These are phyloP conservation scores for Theretra japonica DNA, from an alignment of 2,888 invertebrate genomes.

Conservation along the genomic window DNA sequence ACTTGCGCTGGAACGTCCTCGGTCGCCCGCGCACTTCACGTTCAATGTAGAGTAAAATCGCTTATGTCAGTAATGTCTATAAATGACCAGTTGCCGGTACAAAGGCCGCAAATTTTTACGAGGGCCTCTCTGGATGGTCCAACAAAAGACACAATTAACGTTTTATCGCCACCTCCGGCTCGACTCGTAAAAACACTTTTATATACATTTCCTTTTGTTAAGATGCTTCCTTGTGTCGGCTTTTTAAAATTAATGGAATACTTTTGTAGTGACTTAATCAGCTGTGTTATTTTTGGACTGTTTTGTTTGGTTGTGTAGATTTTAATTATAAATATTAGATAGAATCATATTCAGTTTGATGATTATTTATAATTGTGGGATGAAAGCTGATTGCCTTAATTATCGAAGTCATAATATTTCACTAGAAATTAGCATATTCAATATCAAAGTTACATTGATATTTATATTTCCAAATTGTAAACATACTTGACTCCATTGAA, in stretches of 20 bases:
- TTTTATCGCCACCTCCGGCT: conserved; percentile 48
- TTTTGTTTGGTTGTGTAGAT: neutral
- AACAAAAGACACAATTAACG: conserved; percentile 53
- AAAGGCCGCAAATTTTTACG: conserved; percentile 52
- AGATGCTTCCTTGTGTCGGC: neutral
- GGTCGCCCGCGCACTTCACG: neutral
- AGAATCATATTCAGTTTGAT: neutral
- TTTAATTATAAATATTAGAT: neutral
- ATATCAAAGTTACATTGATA: too few species aligned
- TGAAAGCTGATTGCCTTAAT: too few species aligned
- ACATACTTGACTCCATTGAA: too few species aligned
- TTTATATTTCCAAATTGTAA: too few species aligned
- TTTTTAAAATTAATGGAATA: conserved; percentile 1
- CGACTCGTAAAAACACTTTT: conserved; percentile 43
- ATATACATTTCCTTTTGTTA: conserved; percentile 36
- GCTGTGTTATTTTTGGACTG: neutral
- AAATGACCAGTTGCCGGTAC: conserved; percentile 34
- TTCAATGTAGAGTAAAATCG: conserved; percentile 28
- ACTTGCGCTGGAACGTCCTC: neutral
- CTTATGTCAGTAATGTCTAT: conserved; percentile 20
- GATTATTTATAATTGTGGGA: neutral
- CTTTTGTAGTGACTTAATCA: neutral
- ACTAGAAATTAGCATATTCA: too few species aligned
- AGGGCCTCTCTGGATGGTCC: conserved; percentile 37
- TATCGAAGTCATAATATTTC: too few species aligned